phyloP scores from a whole-genome alignment of 2,113 vertebrate genomes.

The Amphilophus citrinellus region DNA sequence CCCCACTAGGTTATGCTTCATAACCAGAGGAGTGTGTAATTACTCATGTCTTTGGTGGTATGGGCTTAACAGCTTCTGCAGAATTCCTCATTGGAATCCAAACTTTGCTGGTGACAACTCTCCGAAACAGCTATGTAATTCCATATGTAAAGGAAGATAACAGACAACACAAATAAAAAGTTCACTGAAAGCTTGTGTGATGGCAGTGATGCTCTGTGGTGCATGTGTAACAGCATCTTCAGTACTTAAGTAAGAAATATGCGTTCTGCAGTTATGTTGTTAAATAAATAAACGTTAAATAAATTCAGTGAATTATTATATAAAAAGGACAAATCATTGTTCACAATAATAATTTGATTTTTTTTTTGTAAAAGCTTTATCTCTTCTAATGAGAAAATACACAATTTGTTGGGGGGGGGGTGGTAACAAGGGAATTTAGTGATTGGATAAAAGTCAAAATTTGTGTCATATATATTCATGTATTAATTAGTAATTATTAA shows the following conservation, averaged over 20 bases:
- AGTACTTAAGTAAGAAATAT: not conserved
- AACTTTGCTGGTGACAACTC: not conserved
- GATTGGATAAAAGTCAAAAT: too few relatives aligned
- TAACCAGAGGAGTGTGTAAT: constrained; percentile 46
- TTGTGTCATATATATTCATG: too few relatives aligned
- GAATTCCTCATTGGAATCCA: constrained; percentile 2
- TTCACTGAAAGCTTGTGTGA: not conserved
- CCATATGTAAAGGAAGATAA: not conserved
- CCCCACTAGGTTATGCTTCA: constrained; percentile 46
- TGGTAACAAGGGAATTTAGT: too few relatives aligned
- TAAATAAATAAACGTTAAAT: not conserved
- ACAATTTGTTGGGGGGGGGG: too few relatives aligned
- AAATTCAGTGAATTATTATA: not conserved
- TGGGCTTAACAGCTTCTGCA: constrained; percentile 12
- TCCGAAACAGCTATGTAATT: not conserved
- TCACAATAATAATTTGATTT: not conserved
- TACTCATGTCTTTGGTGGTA: constrained; percentile 19
- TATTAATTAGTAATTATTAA: too few relatives aligned
- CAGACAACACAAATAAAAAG: not conserved
- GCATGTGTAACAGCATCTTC: not conserved
- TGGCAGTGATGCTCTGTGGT: not conserved
- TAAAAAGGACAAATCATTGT: not conserved
- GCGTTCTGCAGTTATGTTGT: not conserved
- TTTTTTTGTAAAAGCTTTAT: too few relatives aligned
- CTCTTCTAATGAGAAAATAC: too few relatives aligned